These are phyloP conservation scores for Hippopotamus amphibius DNA, from an alignment of 2,113 vertebrate genomes.

Conservation along the genomic window DNA sequence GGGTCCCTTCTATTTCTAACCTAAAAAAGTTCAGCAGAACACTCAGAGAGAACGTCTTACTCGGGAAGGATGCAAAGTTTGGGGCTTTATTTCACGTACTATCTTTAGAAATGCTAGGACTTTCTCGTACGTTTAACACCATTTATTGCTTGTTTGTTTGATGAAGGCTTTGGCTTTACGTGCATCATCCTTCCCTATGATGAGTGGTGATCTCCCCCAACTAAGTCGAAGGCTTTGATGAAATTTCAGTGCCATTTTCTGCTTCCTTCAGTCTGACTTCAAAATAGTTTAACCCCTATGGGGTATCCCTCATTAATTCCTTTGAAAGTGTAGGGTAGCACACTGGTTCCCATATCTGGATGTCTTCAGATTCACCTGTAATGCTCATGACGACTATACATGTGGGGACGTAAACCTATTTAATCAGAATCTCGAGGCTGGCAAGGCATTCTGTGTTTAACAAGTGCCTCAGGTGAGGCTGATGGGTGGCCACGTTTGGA, in stretches of 20 bases:
- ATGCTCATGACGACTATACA: neutral
- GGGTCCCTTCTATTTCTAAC: neutral
- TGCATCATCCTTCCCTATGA: neutral
- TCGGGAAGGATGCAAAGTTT: slow-evolving; percentile 22
- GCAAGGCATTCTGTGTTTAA: neutral
- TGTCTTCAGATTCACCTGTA: neutral
- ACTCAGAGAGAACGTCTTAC: neutral
- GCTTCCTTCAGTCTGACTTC: neutral
- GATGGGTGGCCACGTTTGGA: neutral
- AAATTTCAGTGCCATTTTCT: slow-evolving; percentile 6
- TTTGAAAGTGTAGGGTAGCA: neutral
- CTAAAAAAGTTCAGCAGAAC: neutral
- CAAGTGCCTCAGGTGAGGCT: neutral
- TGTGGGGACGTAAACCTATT: neutral
- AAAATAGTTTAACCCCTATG: neutral
- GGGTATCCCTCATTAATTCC: neutral
- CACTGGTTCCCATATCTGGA: neutral
- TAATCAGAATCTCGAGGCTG: neutral
- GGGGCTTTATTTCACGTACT: slow-evolving; percentile 5
- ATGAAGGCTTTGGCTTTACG: neutral
- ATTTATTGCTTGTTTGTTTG: neutral
- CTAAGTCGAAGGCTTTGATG: neutral
- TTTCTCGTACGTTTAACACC: neutral
- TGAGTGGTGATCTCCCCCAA: neutral
- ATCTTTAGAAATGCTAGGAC: neutral